Base-by-base conservation (phyloP, 2,888 invertebrate genomes). In the Acheta domesticus region DNA sequence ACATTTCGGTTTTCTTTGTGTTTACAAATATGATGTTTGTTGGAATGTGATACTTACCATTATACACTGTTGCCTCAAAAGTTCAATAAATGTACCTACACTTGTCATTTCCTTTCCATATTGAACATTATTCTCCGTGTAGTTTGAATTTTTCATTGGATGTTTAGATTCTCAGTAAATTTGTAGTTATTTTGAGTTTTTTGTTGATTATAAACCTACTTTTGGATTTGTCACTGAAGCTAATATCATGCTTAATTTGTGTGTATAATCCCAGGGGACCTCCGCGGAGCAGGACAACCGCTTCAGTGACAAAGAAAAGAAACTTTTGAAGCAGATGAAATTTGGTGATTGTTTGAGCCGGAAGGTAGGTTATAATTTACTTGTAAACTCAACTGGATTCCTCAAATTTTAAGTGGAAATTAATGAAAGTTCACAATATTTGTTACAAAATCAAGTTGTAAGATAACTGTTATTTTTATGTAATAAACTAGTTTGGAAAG, bases 241-340 rank as follows among this genome's bases (percentile, higher is more conserved):
- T 62, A 62, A 62, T 62, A n/a, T 14, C 16, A 62, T 14, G 62
- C n/a, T 62, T n/a, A 62, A 62, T n/a, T 12, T 74, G 36, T 48
- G 16, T 79, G 21, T 20, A 20, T 78, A 75, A 81, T 86, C 87
- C 77, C 85, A 99, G 98, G 99, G 99, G 83, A 99, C 99, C 50
- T 98, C 95, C 85, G 95, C 98, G 81, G 98, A 99, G 88, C 99
- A 99, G 89, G 99, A 99, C 88, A 98, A 97, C 85, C 93, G 99
- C 86, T 99, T 99, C 89, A 96, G 98, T 86, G 99, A 99, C 88
- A 99, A 99, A 89, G 98, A 99, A 89, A 99, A 99, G 89, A 99
- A 99, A 87, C 90, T 99, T 77, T 92, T 99, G 89, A 99, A 98
- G 88, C 96, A 96, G 87, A 98, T 99, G 98, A 97, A 96, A 87